These are phyloP conservation scores for Sebastes ruberrimus DNA, from an alignment of 2,797 vertebrate species.

Conservation along the genomic window DNA sequence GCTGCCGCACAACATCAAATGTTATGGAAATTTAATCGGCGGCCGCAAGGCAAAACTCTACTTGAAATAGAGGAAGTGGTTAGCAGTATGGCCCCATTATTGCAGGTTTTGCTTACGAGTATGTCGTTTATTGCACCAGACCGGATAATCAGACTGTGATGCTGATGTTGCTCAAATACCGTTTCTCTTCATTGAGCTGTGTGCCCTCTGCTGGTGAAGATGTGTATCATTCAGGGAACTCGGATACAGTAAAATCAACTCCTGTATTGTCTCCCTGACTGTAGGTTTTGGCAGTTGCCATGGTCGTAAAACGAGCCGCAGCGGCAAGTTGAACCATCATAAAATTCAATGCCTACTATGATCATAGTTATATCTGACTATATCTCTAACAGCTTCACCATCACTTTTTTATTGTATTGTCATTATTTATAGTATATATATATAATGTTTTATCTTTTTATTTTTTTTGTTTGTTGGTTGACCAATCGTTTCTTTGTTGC, in stretches of 20 bases:
- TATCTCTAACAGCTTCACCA: background rate
- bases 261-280: background rate
- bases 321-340: background rate
- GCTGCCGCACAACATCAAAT: background rate
- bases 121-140: background rate
- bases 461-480: background rate
- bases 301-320: background rate
- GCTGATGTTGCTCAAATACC: background rate
- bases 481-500: background rate
- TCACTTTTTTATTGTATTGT: background rate
- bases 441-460: background rate
- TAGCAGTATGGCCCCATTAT: background rate
- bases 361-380: background rate
- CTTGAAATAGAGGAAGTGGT: background rate
- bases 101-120: background rate
- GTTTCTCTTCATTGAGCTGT: background rate
- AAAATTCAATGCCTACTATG: background rate
- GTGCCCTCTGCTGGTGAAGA: background rate
- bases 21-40: background rate
- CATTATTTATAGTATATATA: background rate
- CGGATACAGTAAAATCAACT: background rate
- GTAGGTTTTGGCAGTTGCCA: background rate
- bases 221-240: background rate
- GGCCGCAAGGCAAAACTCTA: background rate
- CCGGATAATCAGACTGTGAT: background rate